A percentile compares a stretch with the other conserved stretches of the same genome.
These are phyloP conservation scores for Tamandua tetradactyla DNA, from an alignment of 2,797 vertebrate genomes.

Conservation along the genomic window DNA sequence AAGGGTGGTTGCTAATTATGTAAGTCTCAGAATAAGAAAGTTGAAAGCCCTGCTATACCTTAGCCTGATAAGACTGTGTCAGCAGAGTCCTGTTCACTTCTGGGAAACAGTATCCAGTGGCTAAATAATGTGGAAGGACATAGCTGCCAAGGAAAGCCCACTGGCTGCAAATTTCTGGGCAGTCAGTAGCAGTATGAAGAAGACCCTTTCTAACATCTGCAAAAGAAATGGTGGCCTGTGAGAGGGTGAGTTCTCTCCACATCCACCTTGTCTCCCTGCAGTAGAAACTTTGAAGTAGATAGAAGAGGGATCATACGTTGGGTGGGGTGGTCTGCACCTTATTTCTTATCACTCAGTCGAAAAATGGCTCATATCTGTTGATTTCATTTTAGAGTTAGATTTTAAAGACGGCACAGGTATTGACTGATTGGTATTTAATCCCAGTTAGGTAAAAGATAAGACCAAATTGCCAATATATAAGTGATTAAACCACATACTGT, in stretches of 20 bases:
- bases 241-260: not conserved
- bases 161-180: not conserved
- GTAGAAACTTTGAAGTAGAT: not conserved
- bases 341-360: not conserved
- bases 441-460: not conserved
- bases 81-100: not conserved
- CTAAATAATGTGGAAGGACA: not conserved
- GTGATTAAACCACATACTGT: not conserved
- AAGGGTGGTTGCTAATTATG: not conserved
- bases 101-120: not conserved
- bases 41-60: not conserved
- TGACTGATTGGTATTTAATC: not conserved
- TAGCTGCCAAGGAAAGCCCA: not conserved
- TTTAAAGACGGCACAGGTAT: not conserved
- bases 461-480: not conserved
- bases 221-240: not conserved
- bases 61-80: not conserved
- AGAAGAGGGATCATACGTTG: not conserved
- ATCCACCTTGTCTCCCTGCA: not conserved
- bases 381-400: not conserved
- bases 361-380: not conserved
- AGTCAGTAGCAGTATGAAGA: not conserved
- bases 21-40: constrained; percentile 16
- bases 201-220: not conserved
- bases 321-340: not conserved